Evolutionary conservation across 2,888 invertebrate species (phyloP).

Genomic region (Andricus curvator): DNA sequence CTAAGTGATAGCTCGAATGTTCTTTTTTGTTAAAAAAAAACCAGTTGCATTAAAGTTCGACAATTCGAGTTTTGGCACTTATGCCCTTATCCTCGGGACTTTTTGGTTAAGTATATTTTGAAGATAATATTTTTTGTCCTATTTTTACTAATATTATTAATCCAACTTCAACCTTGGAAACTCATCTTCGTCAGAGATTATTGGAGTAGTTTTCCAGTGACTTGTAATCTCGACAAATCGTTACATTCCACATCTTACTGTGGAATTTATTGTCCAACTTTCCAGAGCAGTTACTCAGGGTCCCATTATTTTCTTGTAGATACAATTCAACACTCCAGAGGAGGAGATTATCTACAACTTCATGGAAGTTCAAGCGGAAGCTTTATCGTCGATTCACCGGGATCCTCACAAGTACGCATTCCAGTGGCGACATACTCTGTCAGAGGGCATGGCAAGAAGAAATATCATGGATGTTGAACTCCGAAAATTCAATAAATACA

Average conservation of each 20-base stretch:
- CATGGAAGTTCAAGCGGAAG: conserved; percentile 63
- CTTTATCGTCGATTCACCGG: conserved; percentile 77
- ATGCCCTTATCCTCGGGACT: too few species aligned
- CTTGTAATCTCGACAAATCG: conserved; percentile 40
- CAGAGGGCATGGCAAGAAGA: conserved; percentile 80
- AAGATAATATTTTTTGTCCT: too few species aligned
- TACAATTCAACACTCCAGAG: conserved; percentile 52
- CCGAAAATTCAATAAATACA: conserved; percentile 41
- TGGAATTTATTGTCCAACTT: conserved; percentile 30
- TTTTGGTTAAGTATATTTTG: too few species aligned
- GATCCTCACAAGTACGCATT: conserved; percentile 79
- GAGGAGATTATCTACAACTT: conserved; percentile 66
- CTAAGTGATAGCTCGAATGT: too few species aligned
- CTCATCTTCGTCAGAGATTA: conserved; percentile 20
- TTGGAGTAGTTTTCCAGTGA: conserved; percentile 10
- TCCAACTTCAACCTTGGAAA: neutral
- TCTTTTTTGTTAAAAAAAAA: too few species aligned
- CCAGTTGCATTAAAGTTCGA: too few species aligned
- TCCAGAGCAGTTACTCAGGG: conserved; percentile 23
- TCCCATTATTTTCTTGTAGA: conserved; percentile 41
- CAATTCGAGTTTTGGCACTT: too few species aligned
- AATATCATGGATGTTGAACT: conserved; percentile 76
- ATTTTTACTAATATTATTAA: too few species aligned
- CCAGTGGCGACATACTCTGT: conserved; percentile 81
- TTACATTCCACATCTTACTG: conserved; percentile 35